Evolutionary conservation across 2,797 vertebrate species (phyloP), one percentile per base, ranked within the genome.

Genomic region (Heteromormyrus szaboi): DNA sequence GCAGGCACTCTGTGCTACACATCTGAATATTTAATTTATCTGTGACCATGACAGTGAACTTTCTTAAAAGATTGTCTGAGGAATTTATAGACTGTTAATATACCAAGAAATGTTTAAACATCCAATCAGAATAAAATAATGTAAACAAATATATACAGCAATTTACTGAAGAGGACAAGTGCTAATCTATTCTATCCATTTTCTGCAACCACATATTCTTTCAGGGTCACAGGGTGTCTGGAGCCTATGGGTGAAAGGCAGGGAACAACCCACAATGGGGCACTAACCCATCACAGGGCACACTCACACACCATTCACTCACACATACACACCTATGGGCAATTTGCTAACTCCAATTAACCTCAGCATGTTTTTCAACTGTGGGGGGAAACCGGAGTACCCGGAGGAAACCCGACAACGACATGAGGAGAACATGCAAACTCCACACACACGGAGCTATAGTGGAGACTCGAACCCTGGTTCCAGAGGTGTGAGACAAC

Each of bases 51-150:
- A 86, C 17, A 86, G 51, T 86, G 53, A 86, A 56, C n/a, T 29
- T 59, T 29, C 17, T 86, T 41, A 86, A 72, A 37, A 86, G 51
- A 86, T 56, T 84, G 81, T 84, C 81, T 86, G 85, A 56, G 56
- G 53, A 86, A 86, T 59, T 19, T 86, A 25, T 14, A 54, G 53
- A 48, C 46, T 84, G 79, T 83, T 84, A 84, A 22, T 51, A 22
- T 48, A 51, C 81, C 48, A 25, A 84, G n/a, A n/a, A 56, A 25
- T 29, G 2, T 33, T 53, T 54, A 86, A 46, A 50, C 50, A 50
- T 17, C 3, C 9, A 54, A 53, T 86, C 17, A 25, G 84, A 54
- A 29, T 29, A 51, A 85, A 86, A 56, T 14, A 2, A 29, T 17
- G 4, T 53, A 53, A 54, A 48, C 46, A 14, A n/a, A 37, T 37